Evolutionary conservation across 2,113 vertebrate species (phyloP).

Genomic region (Hirundichthys speculiger): DNA sequence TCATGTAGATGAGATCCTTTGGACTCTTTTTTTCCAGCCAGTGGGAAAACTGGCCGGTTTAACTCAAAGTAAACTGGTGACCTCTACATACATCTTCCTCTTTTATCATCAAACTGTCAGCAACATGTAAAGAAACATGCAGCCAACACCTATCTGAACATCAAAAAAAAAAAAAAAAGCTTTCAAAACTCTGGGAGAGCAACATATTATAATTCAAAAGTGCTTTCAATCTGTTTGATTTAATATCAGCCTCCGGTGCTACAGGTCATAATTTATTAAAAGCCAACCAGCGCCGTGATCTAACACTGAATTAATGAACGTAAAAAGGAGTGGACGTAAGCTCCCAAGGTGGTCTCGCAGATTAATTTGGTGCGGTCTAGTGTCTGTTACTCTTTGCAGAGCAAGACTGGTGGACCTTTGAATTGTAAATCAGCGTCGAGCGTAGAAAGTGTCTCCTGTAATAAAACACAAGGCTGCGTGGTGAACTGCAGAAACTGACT

Average conservation of each 20-base stretch:
- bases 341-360: conserved; percentile 4
- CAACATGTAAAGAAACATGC: not conserved
- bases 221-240: conserved; percentile 29
- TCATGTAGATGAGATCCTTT: no score
- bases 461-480: conserved; percentile 12
- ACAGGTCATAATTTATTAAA: conserved; percentile 54
- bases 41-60: no score
- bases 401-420: conserved; percentile 8
- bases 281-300: conserved; percentile 30
- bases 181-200: conserved; percentile 27
- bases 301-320: conserved; percentile 39
- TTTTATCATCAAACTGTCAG: not conserved
- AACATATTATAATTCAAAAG: conserved; percentile 38
- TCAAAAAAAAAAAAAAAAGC: conserved; percentile 9
- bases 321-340: conserved; percentile 12
- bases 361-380: conserved; percentile 20
- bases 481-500: conserved; percentile 7
- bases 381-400: conserved; percentile 1
- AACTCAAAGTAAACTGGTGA: not conserved
- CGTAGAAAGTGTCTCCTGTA: conserved; percentile 7
- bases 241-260: conserved; percentile 24
- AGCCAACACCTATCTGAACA: not conserved
- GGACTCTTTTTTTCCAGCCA: no score
- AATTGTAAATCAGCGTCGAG: not conserved
- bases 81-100: not conserved